phyloP scores from a whole-genome alignment of 2,113 vertebrate species.

The Hippopotamus amphibius region DNA sequence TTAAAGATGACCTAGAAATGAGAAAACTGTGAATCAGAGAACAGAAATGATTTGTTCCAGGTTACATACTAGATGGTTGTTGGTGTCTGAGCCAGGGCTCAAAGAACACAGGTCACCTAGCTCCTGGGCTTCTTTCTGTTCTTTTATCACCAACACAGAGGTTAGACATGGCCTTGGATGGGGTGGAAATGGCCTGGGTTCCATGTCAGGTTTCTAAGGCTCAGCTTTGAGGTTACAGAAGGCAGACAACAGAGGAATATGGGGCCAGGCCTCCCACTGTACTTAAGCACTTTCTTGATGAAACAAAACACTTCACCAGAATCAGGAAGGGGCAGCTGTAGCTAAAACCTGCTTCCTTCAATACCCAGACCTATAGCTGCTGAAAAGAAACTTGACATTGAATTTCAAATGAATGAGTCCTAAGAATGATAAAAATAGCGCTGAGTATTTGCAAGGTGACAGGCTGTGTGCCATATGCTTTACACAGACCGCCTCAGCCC shows the following conservation, averaged over 20 bases:
- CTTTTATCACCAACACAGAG: not conserved
- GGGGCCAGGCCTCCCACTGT: not conserved
- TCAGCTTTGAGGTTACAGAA: not conserved
- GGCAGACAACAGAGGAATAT: not conserved
- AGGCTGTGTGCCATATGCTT: not conserved
- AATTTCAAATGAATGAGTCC: not conserved
- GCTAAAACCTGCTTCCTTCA: not conserved
- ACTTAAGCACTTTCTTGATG: not conserved
- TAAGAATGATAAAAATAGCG: not conserved
- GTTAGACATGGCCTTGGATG: not conserved
- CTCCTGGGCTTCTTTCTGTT: not conserved
- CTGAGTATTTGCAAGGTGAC: not conserved
- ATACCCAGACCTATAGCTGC: not conserved
- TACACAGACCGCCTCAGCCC: not conserved
- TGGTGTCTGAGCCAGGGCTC: not conserved
- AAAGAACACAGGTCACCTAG: not conserved
- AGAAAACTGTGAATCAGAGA: constrained; percentile 46
- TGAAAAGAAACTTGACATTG: not conserved
- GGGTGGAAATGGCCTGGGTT: not conserved
- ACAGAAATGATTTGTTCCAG: constrained; percentile 4
- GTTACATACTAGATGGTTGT: not conserved
- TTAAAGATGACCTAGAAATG: constrained; percentile 35
- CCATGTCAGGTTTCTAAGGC: not conserved
- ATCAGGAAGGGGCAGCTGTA: not conserved
- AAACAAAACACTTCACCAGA: not conserved